Evolutionary conservation across 2,113 vertebrate species (phyloP).

Genomic region (Psittacus erithacus): DNA sequence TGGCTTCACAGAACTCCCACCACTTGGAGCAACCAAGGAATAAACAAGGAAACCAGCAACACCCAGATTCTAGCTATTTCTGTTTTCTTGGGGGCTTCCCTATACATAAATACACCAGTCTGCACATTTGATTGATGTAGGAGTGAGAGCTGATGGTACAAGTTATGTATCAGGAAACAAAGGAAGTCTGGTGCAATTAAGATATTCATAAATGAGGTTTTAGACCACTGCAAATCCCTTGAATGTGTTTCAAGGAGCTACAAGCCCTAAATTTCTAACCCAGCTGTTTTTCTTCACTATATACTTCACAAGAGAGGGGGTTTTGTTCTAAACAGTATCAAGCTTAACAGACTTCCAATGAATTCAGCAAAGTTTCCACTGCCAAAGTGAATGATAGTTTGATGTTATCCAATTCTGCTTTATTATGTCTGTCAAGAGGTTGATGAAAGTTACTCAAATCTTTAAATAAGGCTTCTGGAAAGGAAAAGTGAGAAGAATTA

Average conservation of each 20-base stretch:
- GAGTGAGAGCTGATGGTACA: neutral
- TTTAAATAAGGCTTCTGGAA: neutral
- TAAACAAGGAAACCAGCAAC: neutral
- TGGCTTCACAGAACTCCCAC: neutral
- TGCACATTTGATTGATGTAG: too few species aligned
- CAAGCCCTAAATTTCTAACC: neutral
- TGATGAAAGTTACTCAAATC: conserved; percentile 38
- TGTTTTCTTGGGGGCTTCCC: neutral
- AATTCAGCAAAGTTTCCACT: neutral
- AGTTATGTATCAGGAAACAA: neutral
- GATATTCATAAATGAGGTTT: neutral
- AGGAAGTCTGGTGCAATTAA: neutral
- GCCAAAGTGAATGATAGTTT: neutral
- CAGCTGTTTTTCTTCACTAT: neutral
- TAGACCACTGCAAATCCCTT: neutral
- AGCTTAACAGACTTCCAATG: neutral
- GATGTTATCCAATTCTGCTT: conserved; percentile 28
- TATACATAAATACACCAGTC: neutral
- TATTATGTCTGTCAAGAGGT: neutral
- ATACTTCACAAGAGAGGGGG: neutral
- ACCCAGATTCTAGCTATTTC: neutral
- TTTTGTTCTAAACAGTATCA: neutral
- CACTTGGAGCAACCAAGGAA: neutral
- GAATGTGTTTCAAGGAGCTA: neutral
- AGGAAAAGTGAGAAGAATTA: neutral